These are phyloP conservation scores for Criorhina ranunculi DNA, from an alignment of 2,888 invertebrate genomes.

Conservation along the genomic window DNA sequence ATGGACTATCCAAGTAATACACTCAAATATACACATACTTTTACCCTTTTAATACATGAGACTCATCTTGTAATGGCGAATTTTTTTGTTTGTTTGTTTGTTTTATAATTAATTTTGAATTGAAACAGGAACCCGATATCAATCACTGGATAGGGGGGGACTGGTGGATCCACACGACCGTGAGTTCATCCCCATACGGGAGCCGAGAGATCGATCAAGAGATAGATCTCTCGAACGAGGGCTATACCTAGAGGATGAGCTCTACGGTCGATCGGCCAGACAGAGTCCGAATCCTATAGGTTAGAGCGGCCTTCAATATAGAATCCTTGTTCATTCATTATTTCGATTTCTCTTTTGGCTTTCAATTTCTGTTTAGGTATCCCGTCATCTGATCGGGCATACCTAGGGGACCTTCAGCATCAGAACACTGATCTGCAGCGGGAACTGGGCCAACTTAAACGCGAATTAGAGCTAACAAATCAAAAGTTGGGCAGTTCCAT, in stretches of 20 bases:
- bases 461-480: slow-evolving; percentile 97
- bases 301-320: slow-evolving; percentile 77
- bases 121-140: slow-evolving; percentile 86
- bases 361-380: slow-evolving; percentile 80
- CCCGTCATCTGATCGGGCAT: slow-evolving; percentile 87
- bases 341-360: slow-evolving; percentile 8
- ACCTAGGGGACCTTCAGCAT: slow-evolving; percentile 94
- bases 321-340: slow-evolving; percentile 75
- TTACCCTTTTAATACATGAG: background rate
- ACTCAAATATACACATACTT: background rate
- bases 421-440: slow-evolving; percentile 97
- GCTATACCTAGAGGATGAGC: slow-evolving; percentile 89
- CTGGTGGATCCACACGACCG: slow-evolving; percentile 91
- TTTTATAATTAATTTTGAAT: slow-evolving; percentile 25
- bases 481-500: slow-evolving; percentile 99
- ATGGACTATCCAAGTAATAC: slow-evolving; percentile 86
- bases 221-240: slow-evolving; percentile 89
- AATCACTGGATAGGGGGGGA: slow-evolving; percentile 89
- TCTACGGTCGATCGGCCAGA: slow-evolving; percentile 88
- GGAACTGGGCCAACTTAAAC: slow-evolving; percentile 95
- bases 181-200: slow-evolving; percentile 94
- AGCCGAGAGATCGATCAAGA: slow-evolving; percentile 89
- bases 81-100: slow-evolving; percentile 27
- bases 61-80: slow-evolving; percentile 18
- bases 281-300: slow-evolving; percentile 89